Conservation (phyloP, 2,113 vertebrate genomes). For the Anolis sagrei region DNA sequence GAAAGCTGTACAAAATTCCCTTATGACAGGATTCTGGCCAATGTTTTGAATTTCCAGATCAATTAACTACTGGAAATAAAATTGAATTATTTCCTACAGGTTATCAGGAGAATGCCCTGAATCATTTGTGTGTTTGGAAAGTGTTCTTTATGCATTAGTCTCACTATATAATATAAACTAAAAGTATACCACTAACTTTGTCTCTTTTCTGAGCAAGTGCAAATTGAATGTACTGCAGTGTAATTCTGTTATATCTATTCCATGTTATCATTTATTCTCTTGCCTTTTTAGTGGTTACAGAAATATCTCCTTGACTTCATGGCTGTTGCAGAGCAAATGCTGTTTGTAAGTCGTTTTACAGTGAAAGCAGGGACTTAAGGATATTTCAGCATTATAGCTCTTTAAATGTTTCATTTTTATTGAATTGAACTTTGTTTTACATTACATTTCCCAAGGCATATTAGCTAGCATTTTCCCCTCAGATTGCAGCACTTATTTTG, state of each 20-base stretch:
- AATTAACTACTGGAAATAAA: no score
- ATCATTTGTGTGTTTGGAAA: no score
- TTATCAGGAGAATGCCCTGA: no score
- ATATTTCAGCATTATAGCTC: slow-evolving; percentile 21
- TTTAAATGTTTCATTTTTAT: slow-evolving; percentile 26
- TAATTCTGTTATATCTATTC: not conserved
- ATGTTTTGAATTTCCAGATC: no score
- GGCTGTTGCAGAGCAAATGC: not conserved
- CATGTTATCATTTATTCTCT: not conserved
- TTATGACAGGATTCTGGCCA: not conserved
- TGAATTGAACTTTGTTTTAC: slow-evolving; percentile 48
- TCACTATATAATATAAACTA: not conserved
- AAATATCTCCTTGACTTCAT: not conserved
- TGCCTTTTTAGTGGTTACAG: not conserved
- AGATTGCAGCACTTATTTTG: slow-evolving; percentile 47
- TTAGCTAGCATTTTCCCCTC: slow-evolving; percentile 42
- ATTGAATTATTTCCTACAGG: no score
- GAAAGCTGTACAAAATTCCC: no score
- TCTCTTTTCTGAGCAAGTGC: not conserved
- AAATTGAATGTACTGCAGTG: not conserved
- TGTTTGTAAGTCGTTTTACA: slow-evolving; percentile 11
- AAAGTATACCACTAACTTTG: not conserved
- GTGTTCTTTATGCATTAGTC: no score
- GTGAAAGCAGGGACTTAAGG: not conserved
- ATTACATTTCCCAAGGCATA: slow-evolving; percentile 57